Percentiles rank a stretch among this genome's conserved stretches.
These are phyloP conservation scores for Cephus sareptanus DNA, from an alignment of 2,888 invertebrate genomes.

Conservation along the genomic window DNA sequence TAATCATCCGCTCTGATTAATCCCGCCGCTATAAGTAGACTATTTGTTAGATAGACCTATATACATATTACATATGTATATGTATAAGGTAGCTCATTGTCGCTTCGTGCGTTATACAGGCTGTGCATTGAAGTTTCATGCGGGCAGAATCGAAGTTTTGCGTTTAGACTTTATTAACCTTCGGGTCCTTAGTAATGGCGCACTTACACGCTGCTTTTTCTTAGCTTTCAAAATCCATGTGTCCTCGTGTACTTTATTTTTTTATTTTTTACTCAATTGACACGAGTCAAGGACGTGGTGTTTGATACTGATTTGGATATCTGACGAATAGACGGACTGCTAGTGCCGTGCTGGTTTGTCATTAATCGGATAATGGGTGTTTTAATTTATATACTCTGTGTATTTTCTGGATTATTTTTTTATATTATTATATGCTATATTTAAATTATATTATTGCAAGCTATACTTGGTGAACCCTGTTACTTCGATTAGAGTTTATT, in stretches of 20 bases:
- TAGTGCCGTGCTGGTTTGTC: not conserved
- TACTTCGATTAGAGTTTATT: not conserved
- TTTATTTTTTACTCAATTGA: not conserved
- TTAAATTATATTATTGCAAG: not conserved
- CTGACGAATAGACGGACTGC: not conserved
- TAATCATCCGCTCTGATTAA: not conserved
- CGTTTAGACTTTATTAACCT: not conserved
- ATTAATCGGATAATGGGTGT: not conserved
- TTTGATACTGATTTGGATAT: not conserved
- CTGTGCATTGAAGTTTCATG: not conserved
- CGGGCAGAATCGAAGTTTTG: not conserved
- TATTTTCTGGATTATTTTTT: not conserved
- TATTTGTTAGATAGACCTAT: not conserved
- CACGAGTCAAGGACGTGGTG: not conserved
- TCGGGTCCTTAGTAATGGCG: not conserved
- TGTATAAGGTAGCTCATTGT: not conserved
- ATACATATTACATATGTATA: not conserved
- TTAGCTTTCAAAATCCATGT: not conserved
- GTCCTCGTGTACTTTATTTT: not conserved
- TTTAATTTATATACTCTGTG: not conserved
- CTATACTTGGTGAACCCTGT: not conserved
- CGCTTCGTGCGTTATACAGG: not conserved
- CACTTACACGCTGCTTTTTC: not conserved
- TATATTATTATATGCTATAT: not conserved
- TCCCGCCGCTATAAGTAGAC: constrained; percentile 4